These are phyloP conservation scores for Miltochrista miniata DNA, from an alignment of 2,888 invertebrate genomes.

Conservation along the genomic window DNA sequence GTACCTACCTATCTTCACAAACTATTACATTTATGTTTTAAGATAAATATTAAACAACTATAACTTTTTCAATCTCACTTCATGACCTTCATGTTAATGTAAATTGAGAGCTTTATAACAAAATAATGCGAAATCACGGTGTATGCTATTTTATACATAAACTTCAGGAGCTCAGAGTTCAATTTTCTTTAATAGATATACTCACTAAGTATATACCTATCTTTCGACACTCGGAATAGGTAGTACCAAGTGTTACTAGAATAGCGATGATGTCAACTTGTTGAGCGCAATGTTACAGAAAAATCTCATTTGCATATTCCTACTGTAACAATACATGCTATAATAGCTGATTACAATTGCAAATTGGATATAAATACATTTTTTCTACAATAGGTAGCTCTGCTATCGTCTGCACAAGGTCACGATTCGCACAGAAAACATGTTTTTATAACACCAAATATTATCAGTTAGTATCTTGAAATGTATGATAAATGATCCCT, in stretches of 20 bases:
- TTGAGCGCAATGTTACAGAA: not conserved
- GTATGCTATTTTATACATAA: too few relatives aligned
- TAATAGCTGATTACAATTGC: constrained; percentile 10
- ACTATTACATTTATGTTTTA: too few relatives aligned
- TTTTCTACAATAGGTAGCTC: constrained; percentile 6
- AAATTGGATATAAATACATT: constrained; percentile 4
- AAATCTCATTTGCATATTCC: constrained; percentile 4
- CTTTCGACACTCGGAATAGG: too few relatives aligned
- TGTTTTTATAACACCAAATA: constrained; percentile 22
- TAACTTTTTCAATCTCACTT: too few relatives aligned
- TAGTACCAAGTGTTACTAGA: not conserved
- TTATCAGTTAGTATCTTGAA: constrained; percentile 27
- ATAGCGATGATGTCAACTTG: constrained; percentile 7
- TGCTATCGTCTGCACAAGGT: constrained; percentile 1
- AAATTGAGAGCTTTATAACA: too few relatives aligned
- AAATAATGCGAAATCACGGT: too few relatives aligned
- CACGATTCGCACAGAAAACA: constrained; percentile 19
- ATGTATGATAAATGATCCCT: constrained; percentile 9
- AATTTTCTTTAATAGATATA: too few relatives aligned
- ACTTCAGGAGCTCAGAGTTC: too few relatives aligned
- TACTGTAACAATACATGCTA: constrained; percentile 1
- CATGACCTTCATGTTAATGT: too few relatives aligned
- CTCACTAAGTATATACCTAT: too few relatives aligned
- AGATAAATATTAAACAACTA: too few relatives aligned
- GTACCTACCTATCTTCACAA: too few relatives aligned